These are phyloP conservation scores for Carterocephalus palaemon DNA, from an alignment of 2,888 invertebrate species.

Conservation along the genomic window DNA sequence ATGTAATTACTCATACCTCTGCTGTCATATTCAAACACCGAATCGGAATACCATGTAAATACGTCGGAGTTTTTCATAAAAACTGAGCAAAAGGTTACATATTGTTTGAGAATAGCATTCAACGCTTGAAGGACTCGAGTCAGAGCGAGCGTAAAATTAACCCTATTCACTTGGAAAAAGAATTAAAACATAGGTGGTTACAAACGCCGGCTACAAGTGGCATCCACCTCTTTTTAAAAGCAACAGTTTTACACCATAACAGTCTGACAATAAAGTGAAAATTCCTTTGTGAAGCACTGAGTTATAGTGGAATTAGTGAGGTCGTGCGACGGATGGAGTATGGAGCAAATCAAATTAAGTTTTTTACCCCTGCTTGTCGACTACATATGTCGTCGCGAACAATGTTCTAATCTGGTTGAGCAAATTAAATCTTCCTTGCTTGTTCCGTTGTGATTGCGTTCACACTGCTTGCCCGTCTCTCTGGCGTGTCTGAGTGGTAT, in stretches of 20 bases:
- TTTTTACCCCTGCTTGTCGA: conserved; percentile 42
- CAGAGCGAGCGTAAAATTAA: conserved; percentile 28
- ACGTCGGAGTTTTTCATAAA: conserved; percentile 3
- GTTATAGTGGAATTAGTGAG: neutral
- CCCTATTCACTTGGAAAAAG: conserved; percentile 28
- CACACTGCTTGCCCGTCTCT: neutral
- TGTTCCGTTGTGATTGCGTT: conserved; percentile 17
- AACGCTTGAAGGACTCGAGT: conserved; percentile 15
- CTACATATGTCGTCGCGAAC: conserved; percentile 48
- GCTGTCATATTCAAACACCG: neutral
- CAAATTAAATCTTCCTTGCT: conserved; percentile 22
- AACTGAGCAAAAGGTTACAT: conserved; percentile 8
- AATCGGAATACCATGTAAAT: neutral
- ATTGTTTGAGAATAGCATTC: conserved; percentile 17
- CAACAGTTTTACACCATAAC: neutral
- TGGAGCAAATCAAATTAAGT: conserved; percentile 46
- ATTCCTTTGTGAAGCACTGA: neutral
- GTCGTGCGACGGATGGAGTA: conserved; percentile 4
- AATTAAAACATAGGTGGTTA: conserved; percentile 27
- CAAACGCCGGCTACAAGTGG: conserved; percentile 16
- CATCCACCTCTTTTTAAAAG: conserved; percentile 2
- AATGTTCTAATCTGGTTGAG: conserved; percentile 35
- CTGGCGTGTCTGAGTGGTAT: neutral
- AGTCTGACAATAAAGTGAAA: neutral
- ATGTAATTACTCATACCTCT: too few relatives aligned